These are phyloP conservation scores for Eupithecia vulgata DNA, from an alignment of 2,888 invertebrate species.

Conservation along the genomic window DNA sequence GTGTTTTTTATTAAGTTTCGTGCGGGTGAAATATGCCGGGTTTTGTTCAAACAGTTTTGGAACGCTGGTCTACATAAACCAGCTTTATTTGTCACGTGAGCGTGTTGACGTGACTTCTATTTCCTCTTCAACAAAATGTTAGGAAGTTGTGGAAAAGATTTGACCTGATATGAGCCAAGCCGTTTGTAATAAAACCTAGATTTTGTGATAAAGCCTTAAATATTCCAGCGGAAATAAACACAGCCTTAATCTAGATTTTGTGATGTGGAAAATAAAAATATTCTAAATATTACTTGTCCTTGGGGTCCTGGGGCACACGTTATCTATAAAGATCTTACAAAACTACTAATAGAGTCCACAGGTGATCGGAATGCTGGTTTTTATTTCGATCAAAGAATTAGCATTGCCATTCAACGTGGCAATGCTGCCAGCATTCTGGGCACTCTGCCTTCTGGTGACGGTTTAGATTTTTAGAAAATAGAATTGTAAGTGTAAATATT, in stretches of 20 bases:
- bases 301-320: too few relatives aligned
- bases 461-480: too few relatives aligned
- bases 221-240: background rate
- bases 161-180: background rate
- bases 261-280: background rate
- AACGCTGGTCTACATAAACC: constrained; percentile 24
- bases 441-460: too few relatives aligned
- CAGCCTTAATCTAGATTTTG: background rate
- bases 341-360: too few relatives aligned
- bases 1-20: constrained; percentile 41
- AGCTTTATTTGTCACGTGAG: constrained; percentile 19
- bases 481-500: too few relatives aligned
- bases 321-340: too few relatives aligned
- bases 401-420: too few relatives aligned
- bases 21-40: constrained; percentile 33
- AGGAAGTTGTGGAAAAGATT: background rate
- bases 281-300: background rate
- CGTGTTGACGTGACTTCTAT: constrained; percentile 5
- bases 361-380: too few relatives aligned
- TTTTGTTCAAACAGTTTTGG: constrained; percentile 37
- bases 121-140: constrained; percentile 5
- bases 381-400: too few relatives aligned
- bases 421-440: too few relatives aligned
- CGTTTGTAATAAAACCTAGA: background rate
- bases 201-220: constrained; percentile 6